Percentiles rank a stretch among this genome's conserved stretches.
These are phyloP conservation scores for Embiotoca jacksoni DNA, from an alignment of 2,113 vertebrate genomes.

Conservation along the genomic window DNA sequence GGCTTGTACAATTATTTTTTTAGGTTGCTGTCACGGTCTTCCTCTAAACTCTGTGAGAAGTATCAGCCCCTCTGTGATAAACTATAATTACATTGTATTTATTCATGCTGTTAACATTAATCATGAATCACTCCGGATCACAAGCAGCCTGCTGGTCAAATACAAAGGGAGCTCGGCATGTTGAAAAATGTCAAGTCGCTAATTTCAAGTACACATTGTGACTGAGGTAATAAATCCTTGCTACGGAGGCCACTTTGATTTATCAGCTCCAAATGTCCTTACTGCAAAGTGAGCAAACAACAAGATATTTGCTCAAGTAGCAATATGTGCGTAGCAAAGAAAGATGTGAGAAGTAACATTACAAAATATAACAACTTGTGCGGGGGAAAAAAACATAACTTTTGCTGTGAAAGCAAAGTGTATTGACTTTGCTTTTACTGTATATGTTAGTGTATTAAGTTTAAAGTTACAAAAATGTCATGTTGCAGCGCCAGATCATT, in stretches of 20 bases:
- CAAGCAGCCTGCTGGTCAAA: slow-evolving; percentile 3
- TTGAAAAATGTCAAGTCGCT: not conserved
- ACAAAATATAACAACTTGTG: too few relatives aligned
- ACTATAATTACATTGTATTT: slow-evolving; percentile 41
- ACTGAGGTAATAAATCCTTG: not conserved
- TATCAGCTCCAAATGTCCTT: not conserved
- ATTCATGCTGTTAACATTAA: slow-evolving; percentile 42
- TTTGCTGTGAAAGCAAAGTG: too few relatives aligned
- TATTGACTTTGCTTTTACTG: too few relatives aligned
- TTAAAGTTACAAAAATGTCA: too few relatives aligned
- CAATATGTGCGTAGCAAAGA: not conserved
- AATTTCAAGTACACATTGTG: not conserved
- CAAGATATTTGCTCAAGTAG: not conserved
- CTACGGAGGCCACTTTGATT: not conserved
- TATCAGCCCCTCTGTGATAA: slow-evolving; percentile 40
- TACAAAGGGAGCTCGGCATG: slow-evolving; percentile 18
- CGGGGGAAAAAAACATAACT: too few relatives aligned
- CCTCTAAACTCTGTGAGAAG: slow-evolving; percentile 17
- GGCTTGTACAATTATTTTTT: not conserved
- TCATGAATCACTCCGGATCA: slow-evolving; percentile 37
- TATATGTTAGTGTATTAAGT: too few relatives aligned
- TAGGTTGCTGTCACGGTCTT: slow-evolving; percentile 21
- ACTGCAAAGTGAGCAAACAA: not conserved
- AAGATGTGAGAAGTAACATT: too few relatives aligned
- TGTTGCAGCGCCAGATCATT: too few relatives aligned